Evolutionary conservation across 2,888 invertebrate species (phyloP), one percentile per base, ranked within the genome.

Genomic region (Amphipoea oculea): DNA sequence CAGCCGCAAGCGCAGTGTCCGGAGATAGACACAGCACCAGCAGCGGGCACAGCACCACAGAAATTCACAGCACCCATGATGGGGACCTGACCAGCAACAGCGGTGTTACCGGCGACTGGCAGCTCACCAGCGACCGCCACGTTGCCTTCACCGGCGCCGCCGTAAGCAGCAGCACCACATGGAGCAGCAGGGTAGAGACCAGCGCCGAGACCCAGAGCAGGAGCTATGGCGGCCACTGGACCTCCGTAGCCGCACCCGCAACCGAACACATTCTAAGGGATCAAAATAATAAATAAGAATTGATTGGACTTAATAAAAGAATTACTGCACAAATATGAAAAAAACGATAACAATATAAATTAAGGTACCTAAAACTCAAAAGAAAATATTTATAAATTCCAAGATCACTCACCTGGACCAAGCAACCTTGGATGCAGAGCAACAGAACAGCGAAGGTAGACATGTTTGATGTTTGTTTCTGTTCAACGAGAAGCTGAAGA

Each of bases 61-160:
- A 85, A 79, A 14, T 0, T 78, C 2, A 94, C 93, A 14, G 90
- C 90, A 2, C 91, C 92, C 40, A 92, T 42, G 87, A 92, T 92
- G 2, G 94, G 94, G 6, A 36, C 63, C 1, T 1, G 1, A 63
- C 63, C 63, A 63, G 20, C 63, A n/a, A 54, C 14, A 54, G 54
- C 80, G 62, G 86, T 86, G 65, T 42, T 79, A 79, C 85, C 85
- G 45, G 75, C n/a, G 60, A 85, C 85, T 69, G 84, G 84, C 77
- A 85, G 79, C 77, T 92, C 87, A 40, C 93, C 93, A 71, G 73
- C 76, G 1, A 93, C 91, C 7, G 86, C 85, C 68, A 93, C 80
- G n/a, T 90, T 86, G 0, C 94, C 94, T 76, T 92, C 91, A 4
- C 93, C 93, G 42, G 42, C 11, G 6, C 83, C 63, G 1, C 63